Conservation (phyloP, 1,140 invertebrate genomes). For the Temnothorax nylanderi region DNA sequence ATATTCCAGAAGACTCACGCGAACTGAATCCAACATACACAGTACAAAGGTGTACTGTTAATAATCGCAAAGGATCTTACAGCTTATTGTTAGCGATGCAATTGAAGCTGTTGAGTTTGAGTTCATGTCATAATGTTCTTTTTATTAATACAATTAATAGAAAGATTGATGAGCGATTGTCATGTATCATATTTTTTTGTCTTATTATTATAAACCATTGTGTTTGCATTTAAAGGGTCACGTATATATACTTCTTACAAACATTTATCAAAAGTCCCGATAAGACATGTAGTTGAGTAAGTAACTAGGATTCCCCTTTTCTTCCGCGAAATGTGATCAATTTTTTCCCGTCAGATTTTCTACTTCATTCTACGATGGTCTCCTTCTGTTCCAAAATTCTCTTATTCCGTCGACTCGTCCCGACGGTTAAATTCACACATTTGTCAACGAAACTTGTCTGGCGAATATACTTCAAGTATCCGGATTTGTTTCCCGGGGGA, state of each 20-base stretch:
- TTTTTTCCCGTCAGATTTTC: background rate
- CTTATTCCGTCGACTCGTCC: background rate
- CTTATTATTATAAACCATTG: background rate
- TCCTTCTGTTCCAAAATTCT: conserved; percentile 1
- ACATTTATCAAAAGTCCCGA: background rate
- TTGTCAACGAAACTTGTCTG: conserved; percentile 31
- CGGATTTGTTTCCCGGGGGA: background rate
- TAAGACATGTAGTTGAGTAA: background rate
- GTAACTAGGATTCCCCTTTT: background rate
- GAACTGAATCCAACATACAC: conserved; percentile 9
- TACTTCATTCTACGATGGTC: background rate
- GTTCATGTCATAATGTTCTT: background rate
- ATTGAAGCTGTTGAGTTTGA: background rate
- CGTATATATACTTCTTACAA: background rate
- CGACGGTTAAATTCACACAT: conserved; percentile 1
- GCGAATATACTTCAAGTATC: background rate
- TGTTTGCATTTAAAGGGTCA: background rate
- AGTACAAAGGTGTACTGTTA: background rate
- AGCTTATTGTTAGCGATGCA: background rate
- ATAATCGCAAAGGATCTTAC: background rate
- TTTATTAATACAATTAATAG: background rate
- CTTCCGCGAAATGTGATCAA: background rate
- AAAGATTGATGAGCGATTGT: background rate
- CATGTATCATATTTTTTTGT: background rate
- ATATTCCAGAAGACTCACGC: conserved; percentile 20